Evolutionary conservation across 1,140 invertebrate genomes (phyloP).

Genomic region (Drosophila sulfurigaster): DNA sequence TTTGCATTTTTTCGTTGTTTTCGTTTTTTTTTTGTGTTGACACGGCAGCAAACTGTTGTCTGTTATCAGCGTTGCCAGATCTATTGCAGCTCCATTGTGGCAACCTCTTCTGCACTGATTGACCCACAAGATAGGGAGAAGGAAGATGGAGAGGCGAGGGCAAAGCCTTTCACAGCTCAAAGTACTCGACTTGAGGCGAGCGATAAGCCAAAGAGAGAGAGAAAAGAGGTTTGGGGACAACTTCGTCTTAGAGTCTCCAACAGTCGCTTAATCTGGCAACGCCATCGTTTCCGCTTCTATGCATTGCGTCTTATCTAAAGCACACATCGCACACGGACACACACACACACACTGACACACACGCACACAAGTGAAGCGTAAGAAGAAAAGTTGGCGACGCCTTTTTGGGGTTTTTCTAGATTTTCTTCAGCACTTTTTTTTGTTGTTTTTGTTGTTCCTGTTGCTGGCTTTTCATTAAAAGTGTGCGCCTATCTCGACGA

Average conservation of each 20-base stretch:
- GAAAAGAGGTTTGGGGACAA: slow-evolving; percentile 4
- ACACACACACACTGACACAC: neutral
- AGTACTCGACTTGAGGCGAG: neutral
- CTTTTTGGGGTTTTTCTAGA: slow-evolving; percentile 33
- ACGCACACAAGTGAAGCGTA: neutral
- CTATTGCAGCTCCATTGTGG: slow-evolving; percentile 10
- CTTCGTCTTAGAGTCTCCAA: slow-evolving; percentile 19
- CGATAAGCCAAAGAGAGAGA: slow-evolving; percentile 9
- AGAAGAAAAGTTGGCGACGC: slow-evolving; percentile 32
- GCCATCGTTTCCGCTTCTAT: slow-evolving; percentile 52
- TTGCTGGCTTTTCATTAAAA: slow-evolving; percentile 77
- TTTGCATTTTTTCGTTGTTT: too few species aligned
- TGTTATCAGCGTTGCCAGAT: slow-evolving; percentile 33
- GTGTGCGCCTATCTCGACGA: slow-evolving; percentile 64
- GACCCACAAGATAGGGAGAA: slow-evolving; percentile 1
- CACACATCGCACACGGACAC: slow-evolving; percentile 40
- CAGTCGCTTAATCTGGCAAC: slow-evolving; percentile 48
- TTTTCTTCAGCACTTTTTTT: slow-evolving; percentile 10
- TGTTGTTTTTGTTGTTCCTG: slow-evolving; percentile 17
- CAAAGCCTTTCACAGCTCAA: too few species aligned
- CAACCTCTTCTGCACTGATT: slow-evolving; percentile 5
- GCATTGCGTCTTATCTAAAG: slow-evolving; percentile 46
- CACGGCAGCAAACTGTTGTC: neutral
- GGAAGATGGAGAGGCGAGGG: too few species aligned
- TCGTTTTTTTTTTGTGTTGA: neutral